Base-by-base conservation (phyloP, 2,888 invertebrate species). In the Hirtodrosophila cameraria region DNA sequence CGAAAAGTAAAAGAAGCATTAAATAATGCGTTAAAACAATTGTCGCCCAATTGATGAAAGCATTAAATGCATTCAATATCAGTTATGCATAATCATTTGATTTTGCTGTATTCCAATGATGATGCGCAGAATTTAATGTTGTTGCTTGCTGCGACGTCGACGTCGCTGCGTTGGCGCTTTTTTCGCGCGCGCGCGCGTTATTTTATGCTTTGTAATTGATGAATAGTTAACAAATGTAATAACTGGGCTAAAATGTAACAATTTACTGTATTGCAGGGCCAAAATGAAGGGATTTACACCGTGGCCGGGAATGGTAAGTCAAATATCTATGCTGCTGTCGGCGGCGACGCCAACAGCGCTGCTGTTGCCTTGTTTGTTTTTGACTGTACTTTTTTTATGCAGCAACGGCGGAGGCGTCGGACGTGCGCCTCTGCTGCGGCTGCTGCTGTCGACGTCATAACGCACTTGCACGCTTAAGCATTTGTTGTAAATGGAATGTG, bases 271-370 rank as follows among this genome's bases (percentile, higher is more conserved):
- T 93, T 94, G 80, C 94, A 98, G 98, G 98, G 97, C 98, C 59
- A 98, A 97, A 94, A 97, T 98, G 97, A 98, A 97, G 93, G 97
- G 97, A 83, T 98, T 97, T 92, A 96, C 97, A 78, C 96, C 97
- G 73, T 98, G 98, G 98, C 98, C 98, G 70, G 97, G 97, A 92
- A 96, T 96, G 94, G 97, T 98, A 94, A 95, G 96, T 94, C 31
- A 59, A 49, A 50, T 61, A 52, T 78, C 43, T 66, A 58, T 65
- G 54, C 35, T 41, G 55, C 52, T 55, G 46, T 33, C 39, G 54
- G 39, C 54, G 46, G 36, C 50, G 50, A 75, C 89, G 36, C 27
- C 68, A 58, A 42, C 42, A 59, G 35, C 52, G 45, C 81, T 55
- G 66, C 52, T 48, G 48, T 57, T 64, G 71, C 75, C 82, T 85